Conservation (phyloP, 2,797 vertebrate species). For the Chelon labrosus region DNA sequence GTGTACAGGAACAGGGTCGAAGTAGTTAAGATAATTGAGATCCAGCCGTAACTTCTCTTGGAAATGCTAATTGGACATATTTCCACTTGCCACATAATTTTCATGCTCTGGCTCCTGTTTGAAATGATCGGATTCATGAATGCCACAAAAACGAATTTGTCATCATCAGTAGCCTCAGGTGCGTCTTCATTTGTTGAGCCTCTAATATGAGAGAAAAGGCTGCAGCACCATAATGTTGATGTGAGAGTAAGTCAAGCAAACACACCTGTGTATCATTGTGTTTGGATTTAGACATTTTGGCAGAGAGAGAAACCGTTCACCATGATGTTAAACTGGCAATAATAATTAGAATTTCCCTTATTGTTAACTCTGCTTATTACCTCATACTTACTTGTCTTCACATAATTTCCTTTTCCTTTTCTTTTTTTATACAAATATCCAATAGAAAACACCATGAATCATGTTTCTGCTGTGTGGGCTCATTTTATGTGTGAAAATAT, state of each 20-base stretch:
- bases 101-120: not conserved
- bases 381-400: not conserved
- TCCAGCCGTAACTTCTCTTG: too few relatives aligned
- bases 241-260: too few relatives aligned
- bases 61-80: slow-evolving; percentile 4
- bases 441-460: not conserved
- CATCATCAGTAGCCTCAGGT: slow-evolving; percentile 7
- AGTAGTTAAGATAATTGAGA: too few relatives aligned
- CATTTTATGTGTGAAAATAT: slow-evolving; percentile 25
- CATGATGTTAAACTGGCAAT: too few relatives aligned
- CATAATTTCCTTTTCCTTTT: not conserved
- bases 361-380: too few relatives aligned
- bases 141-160: slow-evolving; percentile 1
- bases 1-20: too few relatives aligned
- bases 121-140: slow-evolving; percentile 22
- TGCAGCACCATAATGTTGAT: not conserved
- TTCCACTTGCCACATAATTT: too few relatives aligned
- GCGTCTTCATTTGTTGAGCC: slow-evolving; percentile 7
- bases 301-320: too few relatives aligned
- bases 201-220: slow-evolving; percentile 8
- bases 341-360: too few relatives aligned
- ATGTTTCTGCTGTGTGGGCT: slow-evolving; percentile 8
- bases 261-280: too few relatives aligned
- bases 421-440: slow-evolving; percentile 3
- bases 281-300: too few relatives aligned